Conservation (phyloP, 1,140 invertebrate species). For the Drosophila aff. region DNA sequence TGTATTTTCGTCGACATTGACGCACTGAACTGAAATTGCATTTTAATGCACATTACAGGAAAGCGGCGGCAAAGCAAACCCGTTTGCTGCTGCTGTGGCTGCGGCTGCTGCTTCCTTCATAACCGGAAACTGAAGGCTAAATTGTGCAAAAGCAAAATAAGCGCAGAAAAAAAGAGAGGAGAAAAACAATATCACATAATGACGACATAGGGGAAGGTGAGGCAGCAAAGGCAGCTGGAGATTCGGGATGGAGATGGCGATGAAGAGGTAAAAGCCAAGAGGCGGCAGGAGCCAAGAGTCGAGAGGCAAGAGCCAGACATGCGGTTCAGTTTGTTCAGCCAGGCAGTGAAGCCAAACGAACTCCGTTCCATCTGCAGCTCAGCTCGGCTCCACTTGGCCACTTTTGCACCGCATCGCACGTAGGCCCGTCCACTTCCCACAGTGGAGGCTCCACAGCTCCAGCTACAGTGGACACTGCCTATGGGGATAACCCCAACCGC, state of each 20-base stretch:
- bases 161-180: slow-evolving; percentile 50
- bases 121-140: slow-evolving; percentile 84
- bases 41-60: slow-evolving; percentile 66
- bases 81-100: slow-evolving; percentile 9
- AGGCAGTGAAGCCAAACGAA: slow-evolving; percentile 52
- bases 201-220: slow-evolving; percentile 38
- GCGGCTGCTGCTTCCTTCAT: slow-evolving; percentile 75
- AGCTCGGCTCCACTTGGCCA: slow-evolving; percentile 41
- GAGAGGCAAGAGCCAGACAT: slow-evolving; percentile 41
- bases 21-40: slow-evolving; percentile 73
- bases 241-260: slow-evolving; percentile 29
- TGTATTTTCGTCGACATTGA: slow-evolving; percentile 61
- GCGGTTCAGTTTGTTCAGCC: slow-evolving; percentile 38
- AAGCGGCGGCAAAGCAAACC: slow-evolving; percentile 36
- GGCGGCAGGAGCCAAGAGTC: slow-evolving; percentile 29
- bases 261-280: slow-evolving; percentile 36
- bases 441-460: slow-evolving; percentile 39
- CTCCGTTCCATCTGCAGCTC: slow-evolving; percentile 43
- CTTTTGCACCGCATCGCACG: slow-evolving; percentile 38
- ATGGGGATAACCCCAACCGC: slow-evolving; percentile 3
- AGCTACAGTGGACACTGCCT: slow-evolving; percentile 32
- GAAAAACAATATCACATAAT: slow-evolving; percentile 43
- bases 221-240: slow-evolving; percentile 43
- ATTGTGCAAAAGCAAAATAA: slow-evolving; percentile 69
- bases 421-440: slow-evolving; percentile 56